Conservation (phyloP, 2,888 invertebrate genomes). For the Lithophane semibrunnea region DNA sequence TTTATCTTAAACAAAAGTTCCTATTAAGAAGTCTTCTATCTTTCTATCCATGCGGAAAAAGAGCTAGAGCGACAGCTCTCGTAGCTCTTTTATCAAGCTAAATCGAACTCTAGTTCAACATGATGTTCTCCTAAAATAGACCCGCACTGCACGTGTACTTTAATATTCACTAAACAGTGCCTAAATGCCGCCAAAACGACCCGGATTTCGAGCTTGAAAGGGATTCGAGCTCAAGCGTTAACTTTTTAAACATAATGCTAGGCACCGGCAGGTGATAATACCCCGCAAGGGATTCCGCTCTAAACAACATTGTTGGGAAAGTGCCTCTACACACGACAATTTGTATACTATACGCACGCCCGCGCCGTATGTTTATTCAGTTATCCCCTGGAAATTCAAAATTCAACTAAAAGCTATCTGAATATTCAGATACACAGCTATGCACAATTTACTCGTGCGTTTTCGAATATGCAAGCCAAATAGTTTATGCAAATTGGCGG, state of each 20-base stretch:
- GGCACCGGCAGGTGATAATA: constrained; percentile 71
- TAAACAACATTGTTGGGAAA: constrained; percentile 69
- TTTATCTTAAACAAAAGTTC: neutral
- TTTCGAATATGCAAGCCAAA: constrained; percentile 74
- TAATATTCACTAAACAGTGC: constrained; percentile 61
- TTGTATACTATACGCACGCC: constrained; percentile 43
- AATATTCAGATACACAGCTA: constrained; percentile 59
- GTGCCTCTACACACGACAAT: constrained; percentile 62
- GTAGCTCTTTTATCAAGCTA: neutral
- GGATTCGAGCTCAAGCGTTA: constrained; percentile 63
- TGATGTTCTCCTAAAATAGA: constrained; percentile 6
- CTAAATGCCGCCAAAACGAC: constrained; percentile 63
- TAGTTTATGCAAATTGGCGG: constrained; percentile 74
- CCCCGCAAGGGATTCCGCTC: constrained; percentile 70
- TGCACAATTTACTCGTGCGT: constrained; percentile 69
- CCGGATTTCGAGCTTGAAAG: constrained; percentile 67
- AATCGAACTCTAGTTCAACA: constrained; percentile 5
- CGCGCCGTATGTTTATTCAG: constrained; percentile 56
- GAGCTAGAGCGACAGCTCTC: too few species aligned
- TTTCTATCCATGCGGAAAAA: neutral
- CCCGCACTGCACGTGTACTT: constrained; percentile 31
- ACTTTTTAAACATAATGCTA: constrained; percentile 67
- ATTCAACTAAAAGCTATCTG: constrained; percentile 43
- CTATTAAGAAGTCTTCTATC: neutral
- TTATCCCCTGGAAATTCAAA: constrained; percentile 36